Percentiles rank a stretch among this genome's conserved stretches.
Evolutionary conservation across 2,797 vertebrate genomes (phyloP).

Genomic region (Ctenopoma multispine): DNA sequence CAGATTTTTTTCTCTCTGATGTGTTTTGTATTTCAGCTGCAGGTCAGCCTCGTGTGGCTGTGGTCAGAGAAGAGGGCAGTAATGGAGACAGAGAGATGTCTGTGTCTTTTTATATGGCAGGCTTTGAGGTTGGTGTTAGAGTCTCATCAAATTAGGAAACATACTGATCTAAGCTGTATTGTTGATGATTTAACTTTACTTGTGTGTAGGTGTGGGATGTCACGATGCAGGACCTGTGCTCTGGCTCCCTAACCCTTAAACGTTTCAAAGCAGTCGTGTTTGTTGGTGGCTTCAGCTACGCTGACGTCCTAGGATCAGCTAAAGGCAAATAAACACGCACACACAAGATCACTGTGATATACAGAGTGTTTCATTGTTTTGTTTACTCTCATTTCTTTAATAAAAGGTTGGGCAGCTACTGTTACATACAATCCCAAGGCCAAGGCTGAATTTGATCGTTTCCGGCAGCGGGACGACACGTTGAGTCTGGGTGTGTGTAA

Average conservation of each 20-base stretch:
- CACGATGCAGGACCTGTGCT: constrained; percentile 92
- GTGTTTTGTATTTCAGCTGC: constrained; percentile 55
- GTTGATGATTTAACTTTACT: neutral
- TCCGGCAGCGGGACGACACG: constrained; percentile 86
- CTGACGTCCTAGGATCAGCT: constrained; percentile 92
- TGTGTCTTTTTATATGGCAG: constrained; percentile 88
- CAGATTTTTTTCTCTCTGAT: too few relatives aligned
- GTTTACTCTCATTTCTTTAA: constrained; percentile 12
- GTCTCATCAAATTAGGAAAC: neutral
- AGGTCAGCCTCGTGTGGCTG: constrained; percentile 84
- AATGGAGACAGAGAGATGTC: constrained; percentile 95
- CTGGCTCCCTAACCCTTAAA: constrained; percentile 85
- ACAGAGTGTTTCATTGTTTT: too few relatives aligned
- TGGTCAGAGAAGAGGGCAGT: constrained; percentile 93
- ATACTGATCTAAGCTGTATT: neutral
- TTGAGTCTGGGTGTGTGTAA: constrained; percentile 95
- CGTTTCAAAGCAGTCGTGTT: constrained; percentile 89
- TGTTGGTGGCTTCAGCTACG: constrained; percentile 95
- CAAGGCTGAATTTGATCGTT: constrained; percentile 85
- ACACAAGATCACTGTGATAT: neutral
- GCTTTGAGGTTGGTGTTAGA: constrained; percentile 87
- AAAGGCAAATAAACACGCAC: constrained; percentile 82
- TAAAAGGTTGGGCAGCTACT: constrained; percentile 91
- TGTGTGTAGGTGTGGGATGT: constrained; percentile 91
- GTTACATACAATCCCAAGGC: constrained; percentile 86